These are phyloP conservation scores for Procambarus clarkii DNA, from an alignment of 1,140 invertebrate genomes.

Conservation along the genomic window DNA sequence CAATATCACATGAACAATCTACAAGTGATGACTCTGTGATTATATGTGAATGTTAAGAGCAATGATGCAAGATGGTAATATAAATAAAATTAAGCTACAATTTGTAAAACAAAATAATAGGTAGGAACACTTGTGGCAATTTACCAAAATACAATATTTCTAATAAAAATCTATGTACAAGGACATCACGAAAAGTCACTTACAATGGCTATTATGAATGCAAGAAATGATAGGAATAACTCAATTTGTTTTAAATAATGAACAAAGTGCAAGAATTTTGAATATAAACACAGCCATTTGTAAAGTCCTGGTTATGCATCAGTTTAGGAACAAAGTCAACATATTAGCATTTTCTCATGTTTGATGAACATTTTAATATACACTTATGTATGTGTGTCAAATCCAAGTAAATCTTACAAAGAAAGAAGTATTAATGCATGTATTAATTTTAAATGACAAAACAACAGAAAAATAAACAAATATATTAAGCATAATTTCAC, in stretches of 20 bases:
- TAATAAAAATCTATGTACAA: conserved; percentile 46
- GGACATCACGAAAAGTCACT: conserved; percentile 16
- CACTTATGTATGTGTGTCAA: background rate
- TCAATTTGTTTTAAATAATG: conserved; percentile 20
- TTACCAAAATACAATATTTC: conserved; percentile 17
- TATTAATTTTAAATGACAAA: too few relatives aligned
- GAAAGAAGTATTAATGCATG: background rate
- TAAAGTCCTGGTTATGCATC: conserved; percentile 27
- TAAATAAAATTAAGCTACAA: background rate
- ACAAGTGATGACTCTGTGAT: background rate
- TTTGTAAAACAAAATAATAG: background rate
- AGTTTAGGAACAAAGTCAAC: background rate
- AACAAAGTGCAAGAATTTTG: conserved; percentile 49
- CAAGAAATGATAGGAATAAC: conserved; percentile 14
- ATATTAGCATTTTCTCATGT: background rate
- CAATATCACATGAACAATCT: too few relatives aligned
- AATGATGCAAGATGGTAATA: background rate
- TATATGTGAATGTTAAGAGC: background rate
- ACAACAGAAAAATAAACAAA: too few relatives aligned
- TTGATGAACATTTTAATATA: background rate
- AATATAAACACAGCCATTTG: conserved; percentile 60
- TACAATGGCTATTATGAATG: background rate
- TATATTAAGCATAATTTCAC: too few relatives aligned
- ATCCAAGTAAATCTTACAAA: background rate
- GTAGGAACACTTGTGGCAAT: conserved; percentile 13